Percentiles rank a stretch among this genome's conserved stretches.
Conservation (phyloP, 2,113 vertebrate species). For the Cynoglossus semilaevis region DNA sequence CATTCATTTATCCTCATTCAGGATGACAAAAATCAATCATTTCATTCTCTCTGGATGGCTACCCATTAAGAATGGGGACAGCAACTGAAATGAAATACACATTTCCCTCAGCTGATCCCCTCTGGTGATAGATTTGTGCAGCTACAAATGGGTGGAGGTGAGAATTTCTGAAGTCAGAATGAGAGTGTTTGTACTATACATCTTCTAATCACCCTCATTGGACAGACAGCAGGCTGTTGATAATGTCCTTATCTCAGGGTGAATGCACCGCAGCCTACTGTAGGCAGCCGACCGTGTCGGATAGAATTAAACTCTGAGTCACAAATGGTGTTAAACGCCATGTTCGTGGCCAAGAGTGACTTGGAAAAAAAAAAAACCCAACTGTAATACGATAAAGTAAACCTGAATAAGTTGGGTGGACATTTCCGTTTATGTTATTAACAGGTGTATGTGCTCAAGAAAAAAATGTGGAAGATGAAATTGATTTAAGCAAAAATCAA, state of each 20-base stretch:
- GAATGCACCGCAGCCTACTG: constrained; percentile 58
- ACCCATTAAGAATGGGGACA: constrained; percentile 72
- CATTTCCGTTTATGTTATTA: constrained; percentile 6
- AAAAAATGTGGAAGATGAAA: no score
- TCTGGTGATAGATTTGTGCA: constrained; percentile 72
- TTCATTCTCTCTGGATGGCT: constrained; percentile 77
- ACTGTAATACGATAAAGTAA: constrained; percentile 31
- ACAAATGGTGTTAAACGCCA: constrained; percentile 54
- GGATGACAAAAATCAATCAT: constrained; percentile 79
- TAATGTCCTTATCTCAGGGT: constrained; percentile 64
- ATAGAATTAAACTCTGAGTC: constrained; percentile 55
- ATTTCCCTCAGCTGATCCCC: constrained; percentile 71
- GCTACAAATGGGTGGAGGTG: constrained; percentile 64
- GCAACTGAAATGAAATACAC: constrained; percentile 76
- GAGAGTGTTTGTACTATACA: constrained; percentile 69
- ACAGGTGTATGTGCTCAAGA: no score
- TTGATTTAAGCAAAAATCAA: no score
- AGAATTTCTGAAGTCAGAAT: constrained; percentile 66
- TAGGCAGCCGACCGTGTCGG: constrained; percentile 62
- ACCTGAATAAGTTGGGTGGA: constrained; percentile 21
- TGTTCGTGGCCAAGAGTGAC: constrained; percentile 37
- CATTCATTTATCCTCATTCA: constrained; percentile 74
- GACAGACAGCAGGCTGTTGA: constrained; percentile 63
- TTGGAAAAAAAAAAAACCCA: constrained; percentile 11
- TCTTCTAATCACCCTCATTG: constrained; percentile 77